Base-by-base conservation (phyloP, 2,888 invertebrate genomes). In the Epiperipatus broadwayi region DNA sequence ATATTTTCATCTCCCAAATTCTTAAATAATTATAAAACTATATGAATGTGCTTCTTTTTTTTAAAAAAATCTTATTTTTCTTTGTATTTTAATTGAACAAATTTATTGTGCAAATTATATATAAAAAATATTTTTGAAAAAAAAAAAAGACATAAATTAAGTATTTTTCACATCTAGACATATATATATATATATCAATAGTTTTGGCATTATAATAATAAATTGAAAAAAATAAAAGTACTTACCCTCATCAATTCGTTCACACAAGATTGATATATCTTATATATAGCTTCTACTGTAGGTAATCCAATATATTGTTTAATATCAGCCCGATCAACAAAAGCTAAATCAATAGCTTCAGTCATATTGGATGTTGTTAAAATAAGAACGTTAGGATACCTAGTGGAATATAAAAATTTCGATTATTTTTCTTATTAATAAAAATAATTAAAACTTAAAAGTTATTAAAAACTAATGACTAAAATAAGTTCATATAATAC, bases 361-460 rank as follows among this genome's bases (percentile, higher is more conserved):
- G 89, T 83, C 50, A 97, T 71, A 64, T 97, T 97, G 3, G 91
- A 91, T 2, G 95, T 97, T 7, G 93, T 80, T 37, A 97, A 63
- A 45, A 95, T 77, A 21, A 97, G 65, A 19, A 85, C 89, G 64
- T 97, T 97, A 1, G 80, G 73, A 54, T 73, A 73, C 40, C 74
- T 69, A n/a, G n/a, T n/a, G 51, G 20, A 53, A 50, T 32, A 27
- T 39, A 28, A 22, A 41, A 21, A 22, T 36, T 12, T 21, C 3
- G 35, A 15, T 3, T 10, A 30, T 8, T n/a, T 16, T 21, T 12
- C 21, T 10, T 44, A 20, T 21, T 3, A 20, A 15, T 29, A 5
- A 43, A 18, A 32, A 42, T 27, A 7, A 42, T 5, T 29, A 12
- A 27, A 38, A 37, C 19, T 31, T 40, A 5, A 12, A n/a, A n/a